These are phyloP conservation scores for Hippoglossus stenolepis DNA, from an alignment of 2,113 vertebrate genomes.

Conservation along the genomic window DNA sequence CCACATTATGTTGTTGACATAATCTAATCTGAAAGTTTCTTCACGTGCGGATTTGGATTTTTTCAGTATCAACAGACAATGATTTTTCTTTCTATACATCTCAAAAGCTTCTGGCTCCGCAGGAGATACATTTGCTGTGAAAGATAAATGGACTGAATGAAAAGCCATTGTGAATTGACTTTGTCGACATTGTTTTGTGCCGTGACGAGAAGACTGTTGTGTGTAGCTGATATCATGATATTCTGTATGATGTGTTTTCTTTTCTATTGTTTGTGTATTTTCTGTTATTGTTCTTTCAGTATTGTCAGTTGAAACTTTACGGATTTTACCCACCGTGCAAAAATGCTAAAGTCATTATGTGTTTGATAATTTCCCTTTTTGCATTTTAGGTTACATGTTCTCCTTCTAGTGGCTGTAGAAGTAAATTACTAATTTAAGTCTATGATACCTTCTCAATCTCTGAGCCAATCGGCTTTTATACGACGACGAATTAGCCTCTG, in stretches of 20 bases:
- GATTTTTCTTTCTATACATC: slow-evolving; percentile 23
- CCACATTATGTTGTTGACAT: slow-evolving; percentile 20
- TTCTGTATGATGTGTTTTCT: slow-evolving; percentile 16
- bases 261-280: slow-evolving; percentile 24
- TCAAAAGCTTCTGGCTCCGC: slow-evolving; percentile 6
- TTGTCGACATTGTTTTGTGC: slow-evolving; percentile 37
- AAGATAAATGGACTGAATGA: slow-evolving; percentile 60
- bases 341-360: not conserved
- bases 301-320: slow-evolving; percentile 23
- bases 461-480: not conserved
- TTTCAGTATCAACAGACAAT: slow-evolving; percentile 28
- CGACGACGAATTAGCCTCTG: too few relatives aligned
- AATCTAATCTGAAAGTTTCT: slow-evolving; percentile 20
- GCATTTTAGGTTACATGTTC: not conserved
- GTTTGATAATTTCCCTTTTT: not conserved
- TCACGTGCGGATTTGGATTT: slow-evolving; percentile 23
- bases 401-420: not conserved
- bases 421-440: slow-evolving; percentile 21
- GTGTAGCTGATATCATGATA: slow-evolving; percentile 18
- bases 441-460: not conserved
- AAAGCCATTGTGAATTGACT: slow-evolving; percentile 41
- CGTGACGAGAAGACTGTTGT: slow-evolving; percentile 29
- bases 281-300: slow-evolving; percentile 43
- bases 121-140: slow-evolving; percentile 63
- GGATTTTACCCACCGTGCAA: not conserved